Evolutionary conservation across 2,797 vertebrate species (phyloP).

Genomic region (Anas capensis): DNA sequence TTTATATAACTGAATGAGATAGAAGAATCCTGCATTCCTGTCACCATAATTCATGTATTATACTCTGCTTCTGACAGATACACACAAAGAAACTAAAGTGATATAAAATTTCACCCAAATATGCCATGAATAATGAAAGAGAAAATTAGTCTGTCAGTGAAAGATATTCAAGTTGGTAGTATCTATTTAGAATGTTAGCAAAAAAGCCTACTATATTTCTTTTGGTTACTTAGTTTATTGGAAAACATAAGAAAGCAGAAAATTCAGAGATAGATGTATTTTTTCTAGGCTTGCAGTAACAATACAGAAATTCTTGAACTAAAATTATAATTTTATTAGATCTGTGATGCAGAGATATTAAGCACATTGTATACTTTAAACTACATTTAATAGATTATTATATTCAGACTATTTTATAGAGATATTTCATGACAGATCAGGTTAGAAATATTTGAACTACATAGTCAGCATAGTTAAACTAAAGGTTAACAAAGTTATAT

Average conservation of each 20-base stretch:
- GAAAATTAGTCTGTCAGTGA: not conserved
- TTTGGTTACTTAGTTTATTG: not conserved
- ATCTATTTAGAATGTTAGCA: not conserved
- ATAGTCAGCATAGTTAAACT: not conserved
- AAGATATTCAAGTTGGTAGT: not conserved
- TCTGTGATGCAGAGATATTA: not conserved
- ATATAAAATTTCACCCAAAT: slow-evolving; percentile 7
- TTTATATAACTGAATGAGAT: not conserved
- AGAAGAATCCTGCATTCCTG: not conserved
- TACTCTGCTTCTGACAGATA: not conserved
- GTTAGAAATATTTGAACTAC: not conserved
- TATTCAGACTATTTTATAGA: not conserved
- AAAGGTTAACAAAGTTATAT: not conserved
- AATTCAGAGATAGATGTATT: not conserved
- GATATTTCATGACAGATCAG: not conserved
- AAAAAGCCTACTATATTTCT: not conserved
- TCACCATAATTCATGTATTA: not conserved
- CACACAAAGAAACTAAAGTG: not conserved
- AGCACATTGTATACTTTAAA: not conserved
- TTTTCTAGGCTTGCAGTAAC: not conserved
- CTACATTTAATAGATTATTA: not conserved
- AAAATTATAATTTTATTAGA: not conserved
- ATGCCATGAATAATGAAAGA: not conserved
- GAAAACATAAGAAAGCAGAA: not conserved
- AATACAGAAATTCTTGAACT: not conserved